Evolutionary conservation across 2,888 invertebrate species (phyloP).

Genomic region (Amblyteles armatorius): DNA sequence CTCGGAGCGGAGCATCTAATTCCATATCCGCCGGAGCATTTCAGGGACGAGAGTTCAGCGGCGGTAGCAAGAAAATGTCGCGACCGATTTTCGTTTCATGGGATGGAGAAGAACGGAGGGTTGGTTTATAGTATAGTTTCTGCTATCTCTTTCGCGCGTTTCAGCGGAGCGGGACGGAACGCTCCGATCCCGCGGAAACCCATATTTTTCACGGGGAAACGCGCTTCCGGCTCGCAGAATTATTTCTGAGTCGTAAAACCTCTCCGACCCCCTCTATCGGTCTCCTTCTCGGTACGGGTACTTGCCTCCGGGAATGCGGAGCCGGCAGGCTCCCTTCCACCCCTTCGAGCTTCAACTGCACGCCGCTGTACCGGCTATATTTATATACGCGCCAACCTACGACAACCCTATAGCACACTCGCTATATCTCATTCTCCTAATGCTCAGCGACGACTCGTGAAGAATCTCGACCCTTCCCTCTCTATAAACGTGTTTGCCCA

Average conservation of each 20-base stretch:
- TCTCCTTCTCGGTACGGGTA: slow-evolving; percentile 17
- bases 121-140: background rate
- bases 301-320: slow-evolving; percentile 59
- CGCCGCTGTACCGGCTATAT: background rate
- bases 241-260: slow-evolving; percentile 67
- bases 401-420: slow-evolving; percentile 22
- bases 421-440: slow-evolving; percentile 48
- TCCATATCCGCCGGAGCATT: slow-evolving; percentile 47
- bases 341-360: slow-evolving; percentile 34
- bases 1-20: slow-evolving; percentile 41
- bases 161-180: slow-evolving; percentile 11
- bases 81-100: slow-evolving; percentile 37
- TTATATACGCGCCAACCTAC: background rate
- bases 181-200: slow-evolving; percentile 56
- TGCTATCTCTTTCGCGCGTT: slow-evolving; percentile 11
- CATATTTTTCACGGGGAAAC: slow-evolving; percentile 67
- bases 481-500: slow-evolving; percentile 46
- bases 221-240: slow-evolving; percentile 66
- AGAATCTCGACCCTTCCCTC: slow-evolving; percentile 31
- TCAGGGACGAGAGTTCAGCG: slow-evolving; percentile 31
- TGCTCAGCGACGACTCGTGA: slow-evolving; percentile 56
- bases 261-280: slow-evolving; percentile 10
- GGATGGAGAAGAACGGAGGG: background rate
- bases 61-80: slow-evolving; percentile 55
- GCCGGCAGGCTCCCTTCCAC: slow-evolving; percentile 21